These are phyloP conservation scores for Syngnathus scovelli DNA, from an alignment of 2,113 vertebrate species.

Conservation along the genomic window DNA sequence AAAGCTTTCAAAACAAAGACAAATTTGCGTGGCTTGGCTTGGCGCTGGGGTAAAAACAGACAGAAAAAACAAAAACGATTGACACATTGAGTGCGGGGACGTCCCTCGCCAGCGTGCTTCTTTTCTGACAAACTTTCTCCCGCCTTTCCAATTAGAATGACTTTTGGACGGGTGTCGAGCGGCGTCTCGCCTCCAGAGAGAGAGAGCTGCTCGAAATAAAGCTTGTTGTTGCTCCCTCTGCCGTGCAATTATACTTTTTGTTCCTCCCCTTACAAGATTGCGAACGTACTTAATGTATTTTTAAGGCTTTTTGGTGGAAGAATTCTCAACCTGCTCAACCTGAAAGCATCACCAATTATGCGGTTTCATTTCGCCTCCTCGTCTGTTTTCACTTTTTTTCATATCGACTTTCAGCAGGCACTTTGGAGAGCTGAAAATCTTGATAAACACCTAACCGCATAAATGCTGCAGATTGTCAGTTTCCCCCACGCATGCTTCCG, in stretches of 20 bases:
- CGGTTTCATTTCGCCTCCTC: neutral
- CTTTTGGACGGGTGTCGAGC: constrained; percentile 49
- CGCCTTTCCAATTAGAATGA: constrained; percentile 59
- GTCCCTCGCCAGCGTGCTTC: constrained; percentile 32
- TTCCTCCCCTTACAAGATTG: neutral
- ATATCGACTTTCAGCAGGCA: neutral
- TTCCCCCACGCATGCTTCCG: neutral
- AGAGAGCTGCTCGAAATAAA: constrained; percentile 41
- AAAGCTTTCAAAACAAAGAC: constrained; percentile 45
- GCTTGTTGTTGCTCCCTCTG: constrained; percentile 16
- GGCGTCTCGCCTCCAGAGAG: constrained; percentile 30
- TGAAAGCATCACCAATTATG: neutral
- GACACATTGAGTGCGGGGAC: constrained; percentile 55
- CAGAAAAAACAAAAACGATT: constrained; percentile 23
- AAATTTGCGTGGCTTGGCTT: constrained; percentile 26
- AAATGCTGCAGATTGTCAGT: neutral
- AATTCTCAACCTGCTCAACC: neutral
- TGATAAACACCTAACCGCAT: neutral
- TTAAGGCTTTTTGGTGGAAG: neutral
- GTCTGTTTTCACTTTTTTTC: neutral
- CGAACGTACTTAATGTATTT: neutral
- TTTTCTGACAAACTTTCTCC: constrained; percentile 51
- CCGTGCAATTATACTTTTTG: constrained; percentile 15
- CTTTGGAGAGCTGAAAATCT: neutral
- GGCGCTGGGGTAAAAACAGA: constrained; percentile 8